A percentile compares a stretch with the other conserved stretches of the same genome.
These are phyloP conservation scores for Invenusta paracnida DNA, from an alignment of 2,888 invertebrate species.

Conservation along the genomic window DNA sequence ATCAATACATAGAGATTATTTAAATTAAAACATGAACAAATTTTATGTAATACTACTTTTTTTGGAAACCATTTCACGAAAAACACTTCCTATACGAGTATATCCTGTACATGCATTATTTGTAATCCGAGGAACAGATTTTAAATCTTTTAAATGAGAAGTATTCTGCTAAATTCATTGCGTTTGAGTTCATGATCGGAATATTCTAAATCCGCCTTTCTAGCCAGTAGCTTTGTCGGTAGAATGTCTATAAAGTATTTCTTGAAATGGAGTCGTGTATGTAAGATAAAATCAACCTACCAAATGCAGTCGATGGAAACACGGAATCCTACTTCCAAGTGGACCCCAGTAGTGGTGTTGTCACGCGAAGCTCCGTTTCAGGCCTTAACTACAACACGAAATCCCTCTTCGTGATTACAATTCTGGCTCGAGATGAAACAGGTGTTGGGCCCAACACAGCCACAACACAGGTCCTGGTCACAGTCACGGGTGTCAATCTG, in stretches of 20 bases:
- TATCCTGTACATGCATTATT: no score
- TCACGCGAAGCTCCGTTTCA: neutral
- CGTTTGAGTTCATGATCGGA: neutral
- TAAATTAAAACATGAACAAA: no score
- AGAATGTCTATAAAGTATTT: no score
- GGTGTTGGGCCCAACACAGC: slow-evolving; percentile 25
- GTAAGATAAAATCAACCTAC: no score
- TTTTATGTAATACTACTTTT: no score
- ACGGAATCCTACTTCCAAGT: neutral
- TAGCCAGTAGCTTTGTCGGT: no score
- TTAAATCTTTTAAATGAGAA: neutral
- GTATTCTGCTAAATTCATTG: neutral
- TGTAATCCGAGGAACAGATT: no score
- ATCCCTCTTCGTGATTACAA: neutral
- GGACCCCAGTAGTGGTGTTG: neutral
- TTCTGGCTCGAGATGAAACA: neutral
- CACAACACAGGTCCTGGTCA: neutral
- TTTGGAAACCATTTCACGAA: no score
- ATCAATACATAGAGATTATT: no score
- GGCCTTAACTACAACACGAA: neutral
- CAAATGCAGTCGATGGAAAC: neutral
- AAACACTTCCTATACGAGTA: no score
- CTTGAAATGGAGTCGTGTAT: no score
- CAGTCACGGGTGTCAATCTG: slow-evolving; percentile 28
- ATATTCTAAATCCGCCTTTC: no score